A percentile compares a stretch with the other conserved stretches of the same genome.
Conservation (phyloP, 2,888 invertebrate genomes). For the Luffia ferchaultella region DNA sequence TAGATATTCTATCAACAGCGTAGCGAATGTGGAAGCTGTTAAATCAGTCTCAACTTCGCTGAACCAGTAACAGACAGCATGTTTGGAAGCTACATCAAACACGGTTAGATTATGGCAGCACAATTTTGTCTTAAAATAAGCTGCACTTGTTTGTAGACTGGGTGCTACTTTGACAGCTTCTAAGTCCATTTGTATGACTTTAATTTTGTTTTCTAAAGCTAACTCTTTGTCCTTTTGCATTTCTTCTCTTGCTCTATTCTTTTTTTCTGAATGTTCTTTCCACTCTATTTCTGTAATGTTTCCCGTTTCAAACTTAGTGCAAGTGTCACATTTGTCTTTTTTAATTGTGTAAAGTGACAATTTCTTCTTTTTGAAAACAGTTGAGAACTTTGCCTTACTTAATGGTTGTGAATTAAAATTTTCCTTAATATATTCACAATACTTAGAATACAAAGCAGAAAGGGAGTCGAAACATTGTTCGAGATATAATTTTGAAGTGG, state of each 20-base stretch:
- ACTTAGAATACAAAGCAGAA: conserved; percentile 12
- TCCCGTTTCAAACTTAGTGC: conserved; percentile 12
- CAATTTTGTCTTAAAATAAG: conserved; percentile 6
- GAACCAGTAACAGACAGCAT: conserved; percentile 7
- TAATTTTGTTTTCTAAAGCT: background rate
- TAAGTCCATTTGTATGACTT: background rate
- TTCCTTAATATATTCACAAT: conserved; percentile 13
- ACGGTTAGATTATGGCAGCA: conserved; percentile 5
- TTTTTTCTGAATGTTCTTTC: conserved; percentile 4
- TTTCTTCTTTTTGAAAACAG: conserved; percentile 18
- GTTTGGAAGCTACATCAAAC: conserved; percentile 2
- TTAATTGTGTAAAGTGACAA: conserved; percentile 17
- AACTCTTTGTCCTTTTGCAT: background rate
- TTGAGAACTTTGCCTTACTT: conserved; percentile 15
- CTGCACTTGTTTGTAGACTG: background rate
- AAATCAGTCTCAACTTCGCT: background rate
- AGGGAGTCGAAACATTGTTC: conserved; percentile 15
- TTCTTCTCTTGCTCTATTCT: background rate
- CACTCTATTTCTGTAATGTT: conserved; percentile 12
- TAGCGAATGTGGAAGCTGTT: background rate
- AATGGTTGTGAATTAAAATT: conserved; percentile 14
- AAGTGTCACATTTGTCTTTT: conserved; percentile 20
- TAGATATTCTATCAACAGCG: background rate
- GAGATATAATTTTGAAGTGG: conserved; percentile 16
- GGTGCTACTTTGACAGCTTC: background rate